Evolutionary conservation across 2,888 invertebrate species (phyloP), one percentile per base, ranked within the genome.

Genomic region (Altica lythri): DNA sequence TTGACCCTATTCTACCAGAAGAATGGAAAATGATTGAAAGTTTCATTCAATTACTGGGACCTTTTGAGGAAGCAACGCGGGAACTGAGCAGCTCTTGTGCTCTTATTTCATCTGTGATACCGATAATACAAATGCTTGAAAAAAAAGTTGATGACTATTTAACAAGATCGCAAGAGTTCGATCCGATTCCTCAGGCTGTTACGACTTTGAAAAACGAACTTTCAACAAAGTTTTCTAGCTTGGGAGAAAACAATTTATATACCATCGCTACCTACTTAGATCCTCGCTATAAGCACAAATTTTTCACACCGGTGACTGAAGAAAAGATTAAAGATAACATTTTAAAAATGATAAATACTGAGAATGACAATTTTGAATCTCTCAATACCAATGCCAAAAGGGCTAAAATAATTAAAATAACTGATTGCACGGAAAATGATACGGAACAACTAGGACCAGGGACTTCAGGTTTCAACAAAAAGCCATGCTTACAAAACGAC

Each of bases 221-320:
- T 60, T 60, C 61, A 56, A 37, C 53, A 51, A 60, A 55, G 44
- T 59, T 62, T 63, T 63, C 59, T 43, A 50, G 27, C 38, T 64
- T 64, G 63, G 61, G 37, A 57, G 61, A 66, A 13, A 60, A 66
- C 45, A 61, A 62, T 54, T 60, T 65, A 59, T 67, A 57, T 63
- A 45, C 42, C 46, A 64, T 67, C 29, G 59, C 64, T 40, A 66
- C 62, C 40, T 38, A 62, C 52, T 59, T 66, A 62, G 68, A 67
- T 56, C 63, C 64, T 61, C 62, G 66, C 58, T 67, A 66, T 60
- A 67, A 66, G 57, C 55, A 66, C 37, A 57, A 59, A 53, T 64
- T 57, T 60, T 61, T 64, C 25, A 60, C 52, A 57, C 59, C 61
- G 56, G 55, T 44, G 61, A 62, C 58, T n/a, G n/a, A n/a, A n/a